Conservation (phyloP, 1,140 invertebrate species). For the Trypoxylus dichotomus region DNA sequence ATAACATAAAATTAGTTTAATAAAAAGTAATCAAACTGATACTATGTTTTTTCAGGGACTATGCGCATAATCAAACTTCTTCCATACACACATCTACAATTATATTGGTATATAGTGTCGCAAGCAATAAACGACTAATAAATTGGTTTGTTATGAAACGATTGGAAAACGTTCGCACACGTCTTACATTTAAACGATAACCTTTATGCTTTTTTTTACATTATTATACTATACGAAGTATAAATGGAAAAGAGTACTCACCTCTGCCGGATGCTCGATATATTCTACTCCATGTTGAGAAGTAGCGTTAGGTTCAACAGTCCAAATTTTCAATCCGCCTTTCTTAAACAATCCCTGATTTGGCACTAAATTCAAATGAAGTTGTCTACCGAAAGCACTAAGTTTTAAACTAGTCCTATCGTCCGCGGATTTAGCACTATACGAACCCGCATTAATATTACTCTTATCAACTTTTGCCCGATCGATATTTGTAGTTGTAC, state of each 20-base stretch:
- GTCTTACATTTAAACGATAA: too few relatives aligned
- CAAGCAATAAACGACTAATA: too few relatives aligned
- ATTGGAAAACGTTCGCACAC: too few relatives aligned
- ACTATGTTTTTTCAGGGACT: too few relatives aligned
- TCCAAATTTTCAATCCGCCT: constrained; percentile 75
- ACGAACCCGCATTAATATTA: background rate
- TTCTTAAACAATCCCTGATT: constrained; percentile 73
- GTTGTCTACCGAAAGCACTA: constrained; percentile 73
- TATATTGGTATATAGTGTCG: too few relatives aligned
- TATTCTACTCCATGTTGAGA: constrained; percentile 74
- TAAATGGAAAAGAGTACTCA: constrained; percentile 52
- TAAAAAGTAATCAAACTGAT: too few relatives aligned
- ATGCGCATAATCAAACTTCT: too few relatives aligned
- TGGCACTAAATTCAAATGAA: constrained; percentile 71
- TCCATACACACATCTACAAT: too few relatives aligned
- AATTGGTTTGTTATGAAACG: too few relatives aligned
- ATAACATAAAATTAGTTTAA: too few relatives aligned
- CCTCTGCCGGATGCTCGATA: constrained; percentile 67
- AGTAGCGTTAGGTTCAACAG: constrained; percentile 68
- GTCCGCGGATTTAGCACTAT: background rate
- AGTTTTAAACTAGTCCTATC: constrained; percentile 60
- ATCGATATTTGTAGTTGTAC: constrained; percentile 26
- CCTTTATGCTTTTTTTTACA: too few relatives aligned
- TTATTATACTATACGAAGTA: too few relatives aligned
- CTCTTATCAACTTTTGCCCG: background rate